Evolutionary conservation across 2,797 vertebrate genomes (phyloP).

Genomic region (Garrulus glandarius): DNA sequence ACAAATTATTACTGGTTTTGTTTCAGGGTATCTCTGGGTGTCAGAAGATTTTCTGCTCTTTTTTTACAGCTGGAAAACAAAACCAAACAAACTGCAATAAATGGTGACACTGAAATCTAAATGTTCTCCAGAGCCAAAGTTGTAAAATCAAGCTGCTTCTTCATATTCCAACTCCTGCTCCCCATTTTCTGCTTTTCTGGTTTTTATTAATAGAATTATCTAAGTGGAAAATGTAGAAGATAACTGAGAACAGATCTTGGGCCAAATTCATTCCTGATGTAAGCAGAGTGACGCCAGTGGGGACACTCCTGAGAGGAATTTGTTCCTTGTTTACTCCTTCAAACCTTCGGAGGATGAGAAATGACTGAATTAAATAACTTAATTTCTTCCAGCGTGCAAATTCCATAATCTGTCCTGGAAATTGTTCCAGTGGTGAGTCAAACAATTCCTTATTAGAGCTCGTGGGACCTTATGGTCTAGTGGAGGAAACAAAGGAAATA

Average conservation of each 20-base stretch:
- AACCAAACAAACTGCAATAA: not conserved
- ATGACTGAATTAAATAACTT: constrained; percentile 46
- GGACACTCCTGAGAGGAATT: not conserved
- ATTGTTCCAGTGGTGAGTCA: constrained; percentile 37
- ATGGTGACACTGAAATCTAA: not conserved
- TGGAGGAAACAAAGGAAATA: not conserved
- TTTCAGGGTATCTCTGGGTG: not conserved
- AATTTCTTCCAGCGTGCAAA: constrained; percentile 34
- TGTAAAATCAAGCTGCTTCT: not conserved
- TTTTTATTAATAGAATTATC: constrained; percentile 1
- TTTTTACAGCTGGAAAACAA: not conserved
- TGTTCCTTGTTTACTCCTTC: constrained; percentile 23
- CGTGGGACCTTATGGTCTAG: not conserved
- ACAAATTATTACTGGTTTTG: not conserved
- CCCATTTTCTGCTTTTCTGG: not conserved
- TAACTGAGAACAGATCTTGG: not conserved
- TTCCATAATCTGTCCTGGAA: constrained; percentile 37
- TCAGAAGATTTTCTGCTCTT: not conserved
- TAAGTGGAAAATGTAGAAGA: not conserved
- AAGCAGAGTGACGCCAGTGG: not conserved
- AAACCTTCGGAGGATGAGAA: constrained; percentile 10
- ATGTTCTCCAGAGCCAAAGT: not conserved
- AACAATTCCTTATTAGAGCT: not conserved
- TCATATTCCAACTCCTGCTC: not conserved
- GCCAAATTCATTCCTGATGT: not conserved